A percentile compares a stretch with the other conserved stretches of the same genome.
These are phyloP conservation scores for Mamestra configurata DNA, from an alignment of 1,140 invertebrate species.

Conservation along the genomic window DNA sequence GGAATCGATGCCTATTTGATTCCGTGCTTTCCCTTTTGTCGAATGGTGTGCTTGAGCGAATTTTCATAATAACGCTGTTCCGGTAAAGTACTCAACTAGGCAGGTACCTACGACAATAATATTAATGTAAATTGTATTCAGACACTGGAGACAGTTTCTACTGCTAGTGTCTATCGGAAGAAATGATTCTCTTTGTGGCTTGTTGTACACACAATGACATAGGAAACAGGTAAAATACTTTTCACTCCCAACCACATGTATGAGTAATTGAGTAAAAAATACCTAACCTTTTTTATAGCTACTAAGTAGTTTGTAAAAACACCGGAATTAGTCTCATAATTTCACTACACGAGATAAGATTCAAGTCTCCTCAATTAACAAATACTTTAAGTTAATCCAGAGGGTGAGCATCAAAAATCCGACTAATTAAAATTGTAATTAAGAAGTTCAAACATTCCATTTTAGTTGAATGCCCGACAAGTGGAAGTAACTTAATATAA, in stretches of 20 bases:
- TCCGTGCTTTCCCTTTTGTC: conserved; percentile 75
- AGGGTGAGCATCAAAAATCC: neutral
- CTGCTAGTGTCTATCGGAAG: neutral
- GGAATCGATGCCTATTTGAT: conserved; percentile 68
- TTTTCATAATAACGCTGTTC: conserved; percentile 54
- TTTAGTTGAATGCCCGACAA: conserved; percentile 7
- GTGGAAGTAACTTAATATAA: conserved; percentile 25
- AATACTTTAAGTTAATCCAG: conserved; percentile 37
- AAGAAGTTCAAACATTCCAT: conserved; percentile 25
- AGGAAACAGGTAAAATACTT: neutral
- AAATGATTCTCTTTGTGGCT: neutral
- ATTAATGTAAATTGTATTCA: conserved; percentile 21
- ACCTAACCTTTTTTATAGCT: neutral
- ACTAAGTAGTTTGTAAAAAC: neutral
- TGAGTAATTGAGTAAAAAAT: no score
- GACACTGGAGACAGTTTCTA: conserved; percentile 13
- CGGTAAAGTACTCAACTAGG: conserved; percentile 48
- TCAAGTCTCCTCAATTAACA: neutral
- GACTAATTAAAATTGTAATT: conserved; percentile 51
- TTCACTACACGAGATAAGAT: neutral
- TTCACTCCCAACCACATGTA: neutral
- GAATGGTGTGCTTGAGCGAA: conserved; percentile 51
- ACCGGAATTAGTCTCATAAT: neutral
- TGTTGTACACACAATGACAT: neutral
- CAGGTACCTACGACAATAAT: conserved; percentile 38